Percentiles rank a stretch among this genome's conserved stretches.
Conservation (phyloP, 2,113 vertebrate genomes). For the Oryzias curvinotus region DNA sequence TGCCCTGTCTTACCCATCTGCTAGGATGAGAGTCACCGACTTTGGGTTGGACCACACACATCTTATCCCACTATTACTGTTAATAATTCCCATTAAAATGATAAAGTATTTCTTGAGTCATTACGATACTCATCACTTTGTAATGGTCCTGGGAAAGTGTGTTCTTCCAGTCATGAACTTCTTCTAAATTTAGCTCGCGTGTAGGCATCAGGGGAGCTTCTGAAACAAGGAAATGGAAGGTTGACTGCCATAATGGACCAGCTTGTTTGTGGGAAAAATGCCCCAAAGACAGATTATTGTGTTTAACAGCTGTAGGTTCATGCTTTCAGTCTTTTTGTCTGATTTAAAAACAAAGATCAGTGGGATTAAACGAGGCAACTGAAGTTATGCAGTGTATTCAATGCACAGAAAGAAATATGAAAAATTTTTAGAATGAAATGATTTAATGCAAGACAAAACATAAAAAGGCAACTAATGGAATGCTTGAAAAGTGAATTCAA, state of each 20-base stretch:
- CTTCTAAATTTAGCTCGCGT: constrained; percentile 25
- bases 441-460: no score
- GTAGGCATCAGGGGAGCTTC: constrained; percentile 17
- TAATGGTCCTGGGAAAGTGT: constrained; percentile 43
- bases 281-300: constrained; percentile 3
- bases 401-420: no score
- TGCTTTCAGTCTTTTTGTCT: constrained; percentile 39
- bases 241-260: constrained; percentile 6
- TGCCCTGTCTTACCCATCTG: constrained; percentile 38
- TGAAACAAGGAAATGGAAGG: constrained; percentile 11
- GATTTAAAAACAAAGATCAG: constrained; percentile 7
- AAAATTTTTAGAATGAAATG: no score
- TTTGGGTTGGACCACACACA: constrained; percentile 56
- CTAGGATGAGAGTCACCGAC: constrained; percentile 19
- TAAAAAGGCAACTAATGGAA: no score
- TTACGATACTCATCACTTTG: constrained; percentile 53
- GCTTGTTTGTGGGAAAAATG: constrained; percentile 11
- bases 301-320: constrained; percentile 4
- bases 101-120: constrained; percentile 51
- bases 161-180: constrained; percentile 36
- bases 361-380: neutral
- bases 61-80: constrained; percentile 35
- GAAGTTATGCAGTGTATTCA: no score
- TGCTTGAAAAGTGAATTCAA: no score
- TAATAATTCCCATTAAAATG: constrained; percentile 55